These are phyloP conservation scores for Hippocampus comes DNA, from an alignment of 2,113 vertebrate species.

Conservation along the genomic window DNA sequence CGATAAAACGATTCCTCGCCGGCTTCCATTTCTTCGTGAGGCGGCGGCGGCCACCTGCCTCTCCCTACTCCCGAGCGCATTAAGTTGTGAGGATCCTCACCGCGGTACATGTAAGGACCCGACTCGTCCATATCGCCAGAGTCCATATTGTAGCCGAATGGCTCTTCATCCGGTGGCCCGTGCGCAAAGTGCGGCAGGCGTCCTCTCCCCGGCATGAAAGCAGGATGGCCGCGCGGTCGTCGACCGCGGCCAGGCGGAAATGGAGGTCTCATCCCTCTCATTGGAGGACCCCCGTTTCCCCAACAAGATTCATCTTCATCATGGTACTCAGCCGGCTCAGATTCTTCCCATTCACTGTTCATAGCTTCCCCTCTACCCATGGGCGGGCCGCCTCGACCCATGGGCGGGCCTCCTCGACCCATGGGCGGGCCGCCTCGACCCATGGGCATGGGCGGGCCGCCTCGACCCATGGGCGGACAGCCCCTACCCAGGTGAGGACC, in stretches of 20 bases:
- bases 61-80: constrained; percentile 70
- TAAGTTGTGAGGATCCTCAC: constrained; percentile 55
- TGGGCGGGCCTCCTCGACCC: constrained; percentile 25
- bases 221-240: constrained; percentile 77
- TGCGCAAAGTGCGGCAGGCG: constrained; percentile 58
- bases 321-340: constrained; percentile 74
- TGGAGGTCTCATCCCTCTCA: constrained; percentile 70
- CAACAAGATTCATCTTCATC: constrained; percentile 79
- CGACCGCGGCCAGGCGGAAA: constrained; percentile 66
- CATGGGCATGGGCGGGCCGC: constrained; percentile 57
- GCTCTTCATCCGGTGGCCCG: constrained; percentile 54
- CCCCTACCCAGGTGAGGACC: constrained; percentile 37
- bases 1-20: constrained; percentile 40
- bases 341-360: constrained; percentile 82
- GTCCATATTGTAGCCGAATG: constrained; percentile 41
- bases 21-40: constrained; percentile 48
- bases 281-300: constrained; percentile 78
- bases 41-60: constrained; percentile 64
- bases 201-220: constrained; percentile 67
- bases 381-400: constrained; percentile 62
- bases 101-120: constrained; percentile 74
- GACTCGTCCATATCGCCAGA: constrained; percentile 48
- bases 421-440: constrained; percentile 63
- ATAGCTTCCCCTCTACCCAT: constrained; percentile 70
- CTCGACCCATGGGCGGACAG: constrained; percentile 44